Evolutionary conservation across 2,888 invertebrate genomes (phyloP).

Genomic region (Clistopyga incitator): DNA sequence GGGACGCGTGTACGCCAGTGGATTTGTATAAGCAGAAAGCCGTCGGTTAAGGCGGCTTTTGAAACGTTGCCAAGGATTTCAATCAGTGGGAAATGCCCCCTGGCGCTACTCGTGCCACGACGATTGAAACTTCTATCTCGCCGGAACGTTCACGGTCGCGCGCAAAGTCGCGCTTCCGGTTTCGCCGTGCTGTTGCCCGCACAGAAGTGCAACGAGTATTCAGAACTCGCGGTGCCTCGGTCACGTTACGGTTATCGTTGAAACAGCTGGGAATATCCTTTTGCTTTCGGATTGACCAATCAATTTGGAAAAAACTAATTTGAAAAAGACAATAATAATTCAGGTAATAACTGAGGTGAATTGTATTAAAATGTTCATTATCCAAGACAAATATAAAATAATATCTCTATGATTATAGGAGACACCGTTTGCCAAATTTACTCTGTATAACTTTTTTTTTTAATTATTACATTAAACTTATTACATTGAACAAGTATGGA

Average conservation of each 20-base stretch:
- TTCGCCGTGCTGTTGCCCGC: conserved; percentile 29
- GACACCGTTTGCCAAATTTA: no score
- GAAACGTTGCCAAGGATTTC: conserved; percentile 81
- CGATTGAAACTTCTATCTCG: conserved; percentile 61
- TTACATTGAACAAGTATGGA: no score
- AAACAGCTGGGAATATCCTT: not conserved
- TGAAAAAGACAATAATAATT: no score
- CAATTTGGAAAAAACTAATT: not conserved
- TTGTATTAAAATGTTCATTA: no score
- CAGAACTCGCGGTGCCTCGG: not conserved
- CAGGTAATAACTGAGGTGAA: no score
- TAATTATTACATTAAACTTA: no score
- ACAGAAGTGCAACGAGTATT: conserved; percentile 8
- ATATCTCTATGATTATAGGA: no score
- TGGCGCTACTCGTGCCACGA: conserved; percentile 48
- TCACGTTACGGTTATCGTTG: not conserved
- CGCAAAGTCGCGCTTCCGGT: conserved; percentile 51
- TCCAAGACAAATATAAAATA: no score
- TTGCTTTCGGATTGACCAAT: not conserved
- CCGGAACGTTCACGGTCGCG: conserved; percentile 23
- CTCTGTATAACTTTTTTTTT: no score
- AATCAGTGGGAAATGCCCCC: conserved; percentile 74
- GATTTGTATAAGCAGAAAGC: conserved; percentile 62
- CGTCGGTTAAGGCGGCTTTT: conserved; percentile 74
- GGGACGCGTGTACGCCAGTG: conserved; percentile 51